phyloP scores from a whole-genome alignment of 53 echinoderm and acorn worm genomes.

The Actinopyga echinites region DNA sequence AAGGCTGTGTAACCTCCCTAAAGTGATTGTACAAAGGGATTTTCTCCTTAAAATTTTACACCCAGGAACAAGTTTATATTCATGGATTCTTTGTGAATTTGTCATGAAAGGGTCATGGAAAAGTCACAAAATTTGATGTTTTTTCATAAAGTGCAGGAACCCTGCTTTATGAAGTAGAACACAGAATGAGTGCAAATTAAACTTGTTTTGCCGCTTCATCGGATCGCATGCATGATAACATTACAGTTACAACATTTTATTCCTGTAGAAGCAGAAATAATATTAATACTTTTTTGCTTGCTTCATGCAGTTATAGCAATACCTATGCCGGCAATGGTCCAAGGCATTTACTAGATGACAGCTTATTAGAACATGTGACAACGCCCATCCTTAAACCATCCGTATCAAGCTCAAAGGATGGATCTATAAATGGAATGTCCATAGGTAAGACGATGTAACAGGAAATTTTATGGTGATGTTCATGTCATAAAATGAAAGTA shows the following conservation, averaged over 20 bases:
- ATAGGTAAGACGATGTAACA: conserved; percentile 66
- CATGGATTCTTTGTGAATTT: no score
- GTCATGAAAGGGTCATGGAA: no score
- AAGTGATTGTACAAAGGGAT: no score
- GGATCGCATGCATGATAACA: background rate
- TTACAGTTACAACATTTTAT: background rate
- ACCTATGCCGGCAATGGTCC: conserved; percentile 74
- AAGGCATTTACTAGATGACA: conserved; percentile 91
- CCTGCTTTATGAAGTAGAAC: no score
- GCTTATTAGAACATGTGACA: conserved; percentile 83
- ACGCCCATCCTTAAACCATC: conserved; percentile 61
- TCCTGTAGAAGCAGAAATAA: background rate
- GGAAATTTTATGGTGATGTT: background rate
- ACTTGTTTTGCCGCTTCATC: background rate
- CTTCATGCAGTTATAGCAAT: conserved; percentile 60
- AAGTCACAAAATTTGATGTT: no score
- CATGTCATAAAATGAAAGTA: background rate
- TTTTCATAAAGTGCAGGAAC: no score
- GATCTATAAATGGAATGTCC: conserved; percentile 74
- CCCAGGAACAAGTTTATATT: no score
- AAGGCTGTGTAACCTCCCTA: no score
- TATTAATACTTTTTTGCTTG: background rate
- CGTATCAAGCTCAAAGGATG: conserved; percentile 82
- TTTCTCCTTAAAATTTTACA: no score
- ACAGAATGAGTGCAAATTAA: no score